phyloP scores from a whole-genome alignment of 2,888 invertebrate genomes.

The Agapostemon virescens region DNA sequence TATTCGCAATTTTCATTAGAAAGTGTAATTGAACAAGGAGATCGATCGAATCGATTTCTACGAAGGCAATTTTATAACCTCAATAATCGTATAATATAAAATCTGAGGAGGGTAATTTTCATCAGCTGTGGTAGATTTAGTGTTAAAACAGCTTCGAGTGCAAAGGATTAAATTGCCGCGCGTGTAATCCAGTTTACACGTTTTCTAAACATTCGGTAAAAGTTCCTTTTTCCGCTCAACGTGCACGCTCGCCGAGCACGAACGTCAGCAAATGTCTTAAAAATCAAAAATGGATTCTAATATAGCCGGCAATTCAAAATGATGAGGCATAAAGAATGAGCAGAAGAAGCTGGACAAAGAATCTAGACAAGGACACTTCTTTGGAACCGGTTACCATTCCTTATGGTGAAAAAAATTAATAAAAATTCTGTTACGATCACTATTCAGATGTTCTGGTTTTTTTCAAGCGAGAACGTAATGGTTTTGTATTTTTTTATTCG shows the following conservation, averaged over 20 bases:
- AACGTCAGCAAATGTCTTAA: background rate
- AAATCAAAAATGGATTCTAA: background rate
- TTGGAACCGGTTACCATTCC: background rate
- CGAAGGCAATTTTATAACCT: too few relatives aligned
- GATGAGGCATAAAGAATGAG: background rate
- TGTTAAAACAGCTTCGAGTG: too few relatives aligned
- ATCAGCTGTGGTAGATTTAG: too few relatives aligned
- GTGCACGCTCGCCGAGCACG: background rate
- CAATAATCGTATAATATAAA: too few relatives aligned
- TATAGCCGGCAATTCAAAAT: background rate
- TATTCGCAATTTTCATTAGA: too few relatives aligned
- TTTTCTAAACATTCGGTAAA: conserved; percentile 20
- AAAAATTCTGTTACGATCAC: background rate
- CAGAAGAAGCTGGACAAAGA: background rate
- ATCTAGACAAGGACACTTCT: background rate
- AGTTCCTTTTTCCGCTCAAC: background rate
- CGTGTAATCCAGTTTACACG: conserved; percentile 29
- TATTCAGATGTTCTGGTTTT: background rate
- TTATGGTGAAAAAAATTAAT: background rate
- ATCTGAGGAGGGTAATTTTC: too few relatives aligned
- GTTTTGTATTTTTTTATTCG: background rate
- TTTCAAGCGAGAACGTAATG: background rate
- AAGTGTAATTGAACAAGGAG: too few relatives aligned
- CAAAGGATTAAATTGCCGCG: background rate
- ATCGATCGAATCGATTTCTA: too few relatives aligned